Base-by-base conservation (phyloP, 2,797 vertebrate species). In the Natrix natrix region DNA sequence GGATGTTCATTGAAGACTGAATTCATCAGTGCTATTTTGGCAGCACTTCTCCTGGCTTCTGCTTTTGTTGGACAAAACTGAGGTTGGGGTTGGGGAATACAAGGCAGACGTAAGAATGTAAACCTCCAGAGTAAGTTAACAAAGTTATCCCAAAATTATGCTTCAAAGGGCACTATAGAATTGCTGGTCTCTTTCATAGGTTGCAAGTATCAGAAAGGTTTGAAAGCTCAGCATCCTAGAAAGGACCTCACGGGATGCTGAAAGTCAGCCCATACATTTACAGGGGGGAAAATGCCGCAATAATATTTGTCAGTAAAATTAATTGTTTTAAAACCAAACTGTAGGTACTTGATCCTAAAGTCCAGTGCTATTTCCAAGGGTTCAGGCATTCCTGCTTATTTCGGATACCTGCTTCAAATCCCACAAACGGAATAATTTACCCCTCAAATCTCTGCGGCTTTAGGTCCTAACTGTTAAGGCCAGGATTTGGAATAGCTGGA, bases 1-100 rank as follows among this genome's bases (percentile, higher is more conserved):
- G 99, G 99, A 88, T 99, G 99, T 92, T 99, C 99, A 0, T 99
- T 99, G 95, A 99, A 99, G 86, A 99, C 99, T 0, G 99, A 99
- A 96, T 99, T 99, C 99, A 99, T 99, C 55, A 99, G 97, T 0
- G 99, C 99, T 0, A 99, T 99, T 98, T 99, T 99, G 24, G 99
- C 99, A 0, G 99, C 99, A 0, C 99, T 99, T 78, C 99, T 97
- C 1, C 99, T 97, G 0, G 99, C 99, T 94, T 99, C 99, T 0
- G 99, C 99, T 96, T 99, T 99, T 4, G 99, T 99, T 0, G 99
- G 99, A 86, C 99, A 99, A 96, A 99, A 99, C 99, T 99, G 97
- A 66, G 60, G 86, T 93, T 93, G 43, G 88, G 63, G 26, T 0
- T 66, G 13, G 97, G 52, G 93, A 86, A 69, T 22, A 24, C 12